Percentiles rank a stretch among this genome's conserved stretches.
Conservation (phyloP, 2,797 vertebrate species). For the Coracias cyanogaster region DNA sequence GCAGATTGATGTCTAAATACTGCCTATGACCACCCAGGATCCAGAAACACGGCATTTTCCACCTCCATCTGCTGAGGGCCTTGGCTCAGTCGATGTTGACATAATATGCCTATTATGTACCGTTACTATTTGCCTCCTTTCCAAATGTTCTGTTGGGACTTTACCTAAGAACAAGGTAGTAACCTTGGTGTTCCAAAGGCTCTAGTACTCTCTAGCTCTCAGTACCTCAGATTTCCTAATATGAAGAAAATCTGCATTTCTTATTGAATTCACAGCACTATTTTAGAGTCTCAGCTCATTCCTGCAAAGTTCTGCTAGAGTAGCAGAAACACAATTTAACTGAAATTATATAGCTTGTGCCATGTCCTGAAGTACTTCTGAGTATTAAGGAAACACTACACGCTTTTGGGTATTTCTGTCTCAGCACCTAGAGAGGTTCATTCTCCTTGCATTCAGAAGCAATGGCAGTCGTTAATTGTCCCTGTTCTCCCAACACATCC, state of each 20-base stretch:
- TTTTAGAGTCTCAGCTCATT: not conserved
- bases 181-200: not conserved
- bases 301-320: not conserved
- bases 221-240: not conserved
- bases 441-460: not conserved
- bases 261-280: not conserved
- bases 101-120: not conserved
- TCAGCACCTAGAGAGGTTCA: not conserved
- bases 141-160: not conserved
- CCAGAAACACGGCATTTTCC: not conserved
- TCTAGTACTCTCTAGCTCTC: not conserved
- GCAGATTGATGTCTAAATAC: rapidly evolving
- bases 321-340: not conserved
- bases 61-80: rapidly evolving
- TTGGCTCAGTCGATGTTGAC: not conserved
- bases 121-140: not conserved
- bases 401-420: not conserved
- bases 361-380: not conserved
- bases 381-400: not conserved
- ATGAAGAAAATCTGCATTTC: not conserved
- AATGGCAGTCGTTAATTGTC: not conserved
- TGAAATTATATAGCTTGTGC: not conserved
- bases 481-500: not conserved
- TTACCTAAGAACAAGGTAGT: not conserved
- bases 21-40: not conserved